Conservation (phyloP, 2,888 invertebrate species). For the Diplolepis rosae region DNA sequence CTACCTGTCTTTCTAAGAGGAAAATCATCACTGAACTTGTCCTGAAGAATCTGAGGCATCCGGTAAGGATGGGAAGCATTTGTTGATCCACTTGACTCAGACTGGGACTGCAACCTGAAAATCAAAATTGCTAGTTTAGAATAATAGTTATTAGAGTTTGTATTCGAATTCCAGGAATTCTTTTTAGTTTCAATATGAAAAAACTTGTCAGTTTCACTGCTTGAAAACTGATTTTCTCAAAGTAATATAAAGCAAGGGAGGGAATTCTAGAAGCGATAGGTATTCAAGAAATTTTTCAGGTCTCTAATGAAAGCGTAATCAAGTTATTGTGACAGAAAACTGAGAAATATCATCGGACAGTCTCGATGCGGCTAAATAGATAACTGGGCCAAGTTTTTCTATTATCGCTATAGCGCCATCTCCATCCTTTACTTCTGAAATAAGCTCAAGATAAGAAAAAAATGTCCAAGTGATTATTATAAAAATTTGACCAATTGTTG, state of each 20-base stretch:
- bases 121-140: slow-evolving; percentile 18
- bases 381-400: slow-evolving; percentile 64
- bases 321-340: slow-evolving; percentile 2
- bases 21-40: slow-evolving; percentile 85
- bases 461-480: too few relatives aligned
- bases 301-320: background rate
- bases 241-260: background rate
- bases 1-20: slow-evolving; percentile 96
- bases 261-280: background rate
- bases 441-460: too few relatives aligned
- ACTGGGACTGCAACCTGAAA: slow-evolving; percentile 69
- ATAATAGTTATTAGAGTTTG: background rate
- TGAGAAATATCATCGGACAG: background rate
- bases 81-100: slow-evolving; percentile 65
- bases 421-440: too few relatives aligned
- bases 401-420: slow-evolving; percentile 56
- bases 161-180: too few relatives aligned
- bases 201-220: too few relatives aligned
- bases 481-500: too few relatives aligned
- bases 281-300: background rate
- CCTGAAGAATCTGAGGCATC: slow-evolving; percentile 79
- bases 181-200: too few relatives aligned
- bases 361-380: slow-evolving; percentile 57
- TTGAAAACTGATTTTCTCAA: background rate
- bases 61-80: slow-evolving; percentile 82